Conservation (phyloP, 2,797 vertebrate species). For the Synaphobranchus kaupii region DNA sequence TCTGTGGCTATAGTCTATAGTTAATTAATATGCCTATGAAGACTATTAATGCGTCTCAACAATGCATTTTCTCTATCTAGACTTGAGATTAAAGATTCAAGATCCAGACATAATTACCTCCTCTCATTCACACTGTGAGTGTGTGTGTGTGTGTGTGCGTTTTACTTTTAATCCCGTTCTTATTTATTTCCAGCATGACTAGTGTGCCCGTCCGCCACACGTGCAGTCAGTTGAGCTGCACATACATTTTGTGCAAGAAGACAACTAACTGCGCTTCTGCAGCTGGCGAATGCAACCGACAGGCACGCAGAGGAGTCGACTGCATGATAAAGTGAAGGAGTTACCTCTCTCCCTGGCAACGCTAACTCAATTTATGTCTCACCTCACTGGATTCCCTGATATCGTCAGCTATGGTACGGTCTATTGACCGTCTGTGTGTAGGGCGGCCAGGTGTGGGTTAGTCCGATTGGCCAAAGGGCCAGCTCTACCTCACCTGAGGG, state of each 20-base stretch:
- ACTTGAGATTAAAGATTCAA: not conserved
- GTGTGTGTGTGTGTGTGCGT: not conserved
- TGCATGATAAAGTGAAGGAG: not conserved
- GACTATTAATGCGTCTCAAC: not conserved
- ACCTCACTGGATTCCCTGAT: not conserved
- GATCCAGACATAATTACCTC: not conserved
- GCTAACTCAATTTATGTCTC: not conserved
- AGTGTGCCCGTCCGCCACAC: not conserved
- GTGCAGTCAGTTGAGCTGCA: not conserved
- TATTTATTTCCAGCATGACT: not conserved
- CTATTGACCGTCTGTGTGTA: not conserved
- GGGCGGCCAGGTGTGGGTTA: not conserved
- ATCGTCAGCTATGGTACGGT: not conserved
- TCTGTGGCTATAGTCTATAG: slow-evolving; percentile 55
- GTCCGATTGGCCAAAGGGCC: slow-evolving; percentile 41
- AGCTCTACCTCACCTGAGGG: slow-evolving; percentile 60
- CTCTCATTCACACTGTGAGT: not conserved
- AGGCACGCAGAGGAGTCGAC: not conserved
- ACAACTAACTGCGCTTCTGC: not conserved
- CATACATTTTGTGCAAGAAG: not conserved
- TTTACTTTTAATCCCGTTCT: not conserved
- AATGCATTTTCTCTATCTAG: not conserved
- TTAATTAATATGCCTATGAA: too few species aligned
- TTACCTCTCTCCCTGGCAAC: not conserved
- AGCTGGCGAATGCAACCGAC: not conserved